Base-by-base conservation (phyloP, 2,888 invertebrate genomes). In the Choristoneura rosaceana region DNA sequence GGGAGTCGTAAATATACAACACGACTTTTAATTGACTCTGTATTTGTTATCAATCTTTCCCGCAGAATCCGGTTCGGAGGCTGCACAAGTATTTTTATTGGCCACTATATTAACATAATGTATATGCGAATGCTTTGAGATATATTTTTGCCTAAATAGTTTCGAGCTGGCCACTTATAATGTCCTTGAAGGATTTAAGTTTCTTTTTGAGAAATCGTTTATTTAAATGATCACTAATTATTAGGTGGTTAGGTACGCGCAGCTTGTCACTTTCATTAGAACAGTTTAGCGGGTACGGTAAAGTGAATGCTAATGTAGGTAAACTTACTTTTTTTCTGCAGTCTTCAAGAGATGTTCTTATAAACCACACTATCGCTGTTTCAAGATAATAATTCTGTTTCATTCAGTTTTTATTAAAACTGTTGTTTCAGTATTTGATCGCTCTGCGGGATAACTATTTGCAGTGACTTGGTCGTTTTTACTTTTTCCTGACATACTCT, bases 241-340 rank as follows among this genome's bases (percentile, higher is more conserved):
- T 43, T 25, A 43, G 60, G 55, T 14, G 12, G 33, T 43, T 55
- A n/a, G n/a, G n/a, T n/a, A 63, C 43, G 62, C 52, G 55, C 52
- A 58, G 63, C 63, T 33, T 58, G 69, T 69, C 55, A 70, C 63
- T 63, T 70, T 70, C 69, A 63, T 58, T 64, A 15, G n/a, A 17
- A 52, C 69, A 69, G 45, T 47, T 69, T 63, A 65, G 55, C 52
- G 52, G 59, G 38, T 47, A 15, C 34, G 7, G 63, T 69, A 55
- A 58, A 63, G 69, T 69, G 65, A 69, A 63, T 43, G 61, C 52
- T 65, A 62, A 58, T 52, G 34, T 34, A 34, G 4, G 4, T 5
- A 43, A 34, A 55, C 45, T 55, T 63, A 47, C 45, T 41, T 58
- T 34, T 25, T 55, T 25, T 17, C 52, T 17, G 55, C 55, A 25